A percentile compares a stretch with the other conserved stretches of the same genome.
Evolutionary conservation across 2,888 invertebrate species (phyloP).

Genomic region (Coremacera marginata): DNA sequence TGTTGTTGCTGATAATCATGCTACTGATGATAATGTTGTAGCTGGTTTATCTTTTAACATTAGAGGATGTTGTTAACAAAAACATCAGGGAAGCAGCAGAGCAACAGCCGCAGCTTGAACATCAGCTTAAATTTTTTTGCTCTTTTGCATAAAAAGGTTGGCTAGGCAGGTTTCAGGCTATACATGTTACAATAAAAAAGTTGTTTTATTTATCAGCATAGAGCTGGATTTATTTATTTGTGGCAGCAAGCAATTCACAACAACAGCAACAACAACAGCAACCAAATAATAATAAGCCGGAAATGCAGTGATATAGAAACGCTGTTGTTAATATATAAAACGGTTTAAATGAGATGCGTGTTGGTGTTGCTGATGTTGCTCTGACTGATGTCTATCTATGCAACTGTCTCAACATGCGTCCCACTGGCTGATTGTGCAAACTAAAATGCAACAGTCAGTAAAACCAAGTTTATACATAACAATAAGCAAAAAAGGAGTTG

Average conservation of each 20-base stretch:
- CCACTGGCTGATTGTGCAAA: neutral
- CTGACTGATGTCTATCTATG: neutral
- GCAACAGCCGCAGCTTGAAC: too few species aligned
- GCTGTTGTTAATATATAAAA: neutral
- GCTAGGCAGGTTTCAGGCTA: too few species aligned
- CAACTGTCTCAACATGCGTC: neutral
- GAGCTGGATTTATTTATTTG: neutral
- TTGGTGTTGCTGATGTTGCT: slow-evolving; percentile 5
- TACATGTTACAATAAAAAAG: too few species aligned
- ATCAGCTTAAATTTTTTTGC: too few species aligned
- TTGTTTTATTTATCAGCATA: too few species aligned
- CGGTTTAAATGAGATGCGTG: neutral
- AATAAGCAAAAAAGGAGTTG: too few species aligned
- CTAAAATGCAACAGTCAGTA: too few species aligned
- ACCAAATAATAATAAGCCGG: neutral
- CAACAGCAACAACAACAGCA: neutral
- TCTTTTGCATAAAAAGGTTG: too few species aligned
- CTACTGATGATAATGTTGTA: neutral
- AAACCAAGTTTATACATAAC: too few species aligned
- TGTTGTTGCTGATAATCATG: slow-evolving; percentile 10
- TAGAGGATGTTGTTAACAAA: neutral
- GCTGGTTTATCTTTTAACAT: neutral
- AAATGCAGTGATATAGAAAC: slow-evolving; percentile 2
- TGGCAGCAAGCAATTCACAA: slow-evolving; percentile 25
- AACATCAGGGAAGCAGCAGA: too few species aligned